Evolutionary conservation across 2,113 vertebrate species (phyloP).

Genomic region (Oncorhynchus nerka): DNA sequence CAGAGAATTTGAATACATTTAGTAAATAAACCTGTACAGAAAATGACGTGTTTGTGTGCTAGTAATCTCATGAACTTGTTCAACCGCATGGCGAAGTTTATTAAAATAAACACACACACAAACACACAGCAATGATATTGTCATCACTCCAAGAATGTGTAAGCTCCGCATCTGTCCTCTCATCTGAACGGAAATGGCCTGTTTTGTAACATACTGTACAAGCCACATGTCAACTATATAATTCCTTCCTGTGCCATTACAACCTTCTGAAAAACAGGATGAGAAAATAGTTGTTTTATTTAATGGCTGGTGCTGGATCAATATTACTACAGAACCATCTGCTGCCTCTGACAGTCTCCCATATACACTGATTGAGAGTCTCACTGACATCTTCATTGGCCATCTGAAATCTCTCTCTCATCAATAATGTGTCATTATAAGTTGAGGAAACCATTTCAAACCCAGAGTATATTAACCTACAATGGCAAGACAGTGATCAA

Average conservation of each 20-base stretch:
- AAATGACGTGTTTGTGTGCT: constrained; percentile 55
- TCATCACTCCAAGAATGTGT: too few relatives aligned
- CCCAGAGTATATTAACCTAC: constrained; percentile 15
- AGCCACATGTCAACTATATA: neutral
- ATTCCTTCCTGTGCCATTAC: neutral
- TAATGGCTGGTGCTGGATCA: constrained; percentile 60
- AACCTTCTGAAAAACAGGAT: constrained; percentile 36
- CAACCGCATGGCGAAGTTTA: neutral
- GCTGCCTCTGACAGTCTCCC: constrained; percentile 30
- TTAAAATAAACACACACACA: too few relatives aligned
- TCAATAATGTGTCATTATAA: constrained; percentile 51
- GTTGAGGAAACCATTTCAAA: constrained; percentile 28
- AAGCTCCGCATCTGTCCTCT: too few relatives aligned
- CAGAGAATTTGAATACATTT: constrained; percentile 99
- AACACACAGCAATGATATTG: too few relatives aligned
- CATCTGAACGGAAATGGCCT: too few relatives aligned
- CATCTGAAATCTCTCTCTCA: constrained; percentile 22
- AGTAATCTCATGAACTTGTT: constrained; percentile 18
- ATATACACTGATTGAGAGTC: constrained; percentile 54
- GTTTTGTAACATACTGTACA: too few relatives aligned
- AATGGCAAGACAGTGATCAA: constrained; percentile 8
- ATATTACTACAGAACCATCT: constrained; percentile 53
- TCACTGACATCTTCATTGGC: constrained; percentile 63
- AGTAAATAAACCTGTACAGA: constrained; percentile 99
- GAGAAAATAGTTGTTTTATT: constrained; percentile 33